These are phyloP conservation scores for Ceratosolen solmsi DNA, from an alignment of 1,140 invertebrate species.

Conservation along the genomic window DNA sequence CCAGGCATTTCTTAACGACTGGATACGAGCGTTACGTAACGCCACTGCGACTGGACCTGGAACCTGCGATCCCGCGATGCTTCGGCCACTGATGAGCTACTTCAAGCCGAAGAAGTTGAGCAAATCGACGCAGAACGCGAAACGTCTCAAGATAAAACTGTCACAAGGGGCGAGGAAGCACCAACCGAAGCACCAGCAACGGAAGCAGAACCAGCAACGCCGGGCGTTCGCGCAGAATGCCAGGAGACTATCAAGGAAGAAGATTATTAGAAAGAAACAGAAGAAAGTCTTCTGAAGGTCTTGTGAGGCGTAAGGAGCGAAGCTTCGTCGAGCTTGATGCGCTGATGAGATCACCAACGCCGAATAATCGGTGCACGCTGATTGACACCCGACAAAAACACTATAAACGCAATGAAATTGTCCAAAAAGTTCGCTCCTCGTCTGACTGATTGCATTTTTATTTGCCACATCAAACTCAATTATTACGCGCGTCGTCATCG, in stretches of 20 bases:
- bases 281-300: constrained; percentile 28
- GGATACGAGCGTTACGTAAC: constrained; percentile 66
- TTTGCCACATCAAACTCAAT: too few species aligned
- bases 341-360: too few species aligned
- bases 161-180: constrained; percentile 38
- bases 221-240: constrained; percentile 54
- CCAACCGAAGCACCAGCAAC: constrained; percentile 39
- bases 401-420: too few species aligned
- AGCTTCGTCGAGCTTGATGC: too few species aligned
- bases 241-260: constrained; percentile 49
- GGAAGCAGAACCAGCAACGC: constrained; percentile 6
- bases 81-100: constrained; percentile 50
- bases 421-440: too few species aligned
- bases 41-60: constrained; percentile 62
- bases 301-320: too few species aligned
- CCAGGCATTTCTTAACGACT: constrained; percentile 68
- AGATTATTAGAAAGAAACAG: constrained; percentile 53
- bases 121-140: neutral
- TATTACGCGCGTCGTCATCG: too few species aligned
- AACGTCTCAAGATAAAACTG: constrained; percentile 47
- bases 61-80: constrained; percentile 60
- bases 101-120: constrained; percentile 55
- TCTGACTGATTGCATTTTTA: too few species aligned
- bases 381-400: too few species aligned
- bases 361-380: too few species aligned